A percentile compares a stretch with the other conserved stretches of the same genome.
Conservation (phyloP, 1,140 invertebrate genomes). For the Drosophila nasuta region DNA sequence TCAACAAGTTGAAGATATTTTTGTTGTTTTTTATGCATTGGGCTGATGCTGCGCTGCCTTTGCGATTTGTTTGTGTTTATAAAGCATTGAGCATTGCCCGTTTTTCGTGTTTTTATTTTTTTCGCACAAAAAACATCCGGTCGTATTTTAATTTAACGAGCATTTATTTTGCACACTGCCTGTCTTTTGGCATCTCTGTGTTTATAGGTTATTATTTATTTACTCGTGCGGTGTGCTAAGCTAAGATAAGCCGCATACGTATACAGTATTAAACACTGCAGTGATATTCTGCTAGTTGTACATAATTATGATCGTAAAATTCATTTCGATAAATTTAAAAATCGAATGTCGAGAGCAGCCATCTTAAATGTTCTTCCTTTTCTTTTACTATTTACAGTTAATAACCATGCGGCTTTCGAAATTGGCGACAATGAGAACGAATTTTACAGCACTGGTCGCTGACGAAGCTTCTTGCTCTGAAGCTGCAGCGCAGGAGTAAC, state of each 20-base stretch:
- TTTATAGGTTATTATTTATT: conserved; percentile 66
- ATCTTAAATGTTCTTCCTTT: conserved; percentile 4
- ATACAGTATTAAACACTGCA: background rate
- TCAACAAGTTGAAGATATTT: conserved; percentile 49
- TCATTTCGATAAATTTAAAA: background rate
- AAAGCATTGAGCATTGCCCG: conserved; percentile 60
- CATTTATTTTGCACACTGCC: conserved; percentile 68
- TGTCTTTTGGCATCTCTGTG: conserved; percentile 56
- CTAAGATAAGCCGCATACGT: background rate
- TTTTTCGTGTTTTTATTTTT: conserved; percentile 52
- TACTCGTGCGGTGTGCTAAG: conserved; percentile 6
- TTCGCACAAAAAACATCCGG: conserved; percentile 74
- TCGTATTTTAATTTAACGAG: conserved; percentile 83
- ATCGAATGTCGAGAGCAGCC: background rate
- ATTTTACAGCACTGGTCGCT: conserved; percentile 54
- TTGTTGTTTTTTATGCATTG: conserved; percentile 23
- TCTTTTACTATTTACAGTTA: conserved; percentile 35
- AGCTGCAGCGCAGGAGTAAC: conserved; percentile 31
- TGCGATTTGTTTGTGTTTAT: conserved; percentile 64
- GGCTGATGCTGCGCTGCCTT: conserved; percentile 24
- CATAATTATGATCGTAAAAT: background rate
- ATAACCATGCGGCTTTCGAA: conserved; percentile 9
- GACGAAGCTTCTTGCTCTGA: conserved; percentile 8
- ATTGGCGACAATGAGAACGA: conserved; percentile 13
- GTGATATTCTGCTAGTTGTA: background rate